These are phyloP conservation scores for Poeciliopsis paucimaculata DNA, from an alignment of 2,797 vertebrate genomes.

Conservation along the genomic window DNA sequence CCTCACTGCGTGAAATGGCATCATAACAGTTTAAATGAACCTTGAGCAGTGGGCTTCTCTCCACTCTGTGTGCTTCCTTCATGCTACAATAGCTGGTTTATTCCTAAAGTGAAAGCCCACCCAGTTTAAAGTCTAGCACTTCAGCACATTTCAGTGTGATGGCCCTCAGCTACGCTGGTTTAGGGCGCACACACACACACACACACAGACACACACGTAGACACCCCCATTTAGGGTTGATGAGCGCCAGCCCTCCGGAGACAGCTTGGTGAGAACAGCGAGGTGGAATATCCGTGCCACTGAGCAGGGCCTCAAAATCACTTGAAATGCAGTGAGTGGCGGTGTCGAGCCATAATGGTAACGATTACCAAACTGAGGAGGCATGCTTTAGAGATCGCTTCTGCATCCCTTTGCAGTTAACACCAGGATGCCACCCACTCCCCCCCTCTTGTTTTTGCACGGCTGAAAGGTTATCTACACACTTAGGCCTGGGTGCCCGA, in stretches of 20 bases:
- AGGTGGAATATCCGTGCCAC: constrained; percentile 78
- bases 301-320: constrained; percentile 63
- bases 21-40: constrained; percentile 14
- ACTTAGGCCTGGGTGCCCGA: constrained; percentile 52
- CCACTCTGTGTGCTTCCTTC: constrained; percentile 37
- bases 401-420: constrained; percentile 63
- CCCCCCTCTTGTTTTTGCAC: constrained; percentile 45
- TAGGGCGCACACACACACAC: constrained; percentile 35
- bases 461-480: constrained; percentile 66
- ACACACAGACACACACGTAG: not conserved
- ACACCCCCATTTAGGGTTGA: constrained; percentile 61
- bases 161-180: constrained; percentile 60
- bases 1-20: constrained; percentile 19
- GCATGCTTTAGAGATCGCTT: constrained; percentile 54
- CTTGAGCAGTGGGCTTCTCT: constrained; percentile 9
- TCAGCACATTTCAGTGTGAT: constrained; percentile 50
- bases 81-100: constrained; percentile 37
- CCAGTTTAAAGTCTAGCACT: constrained; percentile 32
- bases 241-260: constrained; percentile 66
- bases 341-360: constrained; percentile 63
- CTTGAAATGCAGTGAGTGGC: constrained; percentile 63
- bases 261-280: constrained; percentile 69
- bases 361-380: constrained; percentile 70
- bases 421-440: constrained; percentile 39
- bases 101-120: constrained; percentile 36